Percentiles rank a stretch among this genome's conserved stretches.
Conservation (phyloP, 2,888 invertebrate species). For the Eupithecia subumbrata region DNA sequence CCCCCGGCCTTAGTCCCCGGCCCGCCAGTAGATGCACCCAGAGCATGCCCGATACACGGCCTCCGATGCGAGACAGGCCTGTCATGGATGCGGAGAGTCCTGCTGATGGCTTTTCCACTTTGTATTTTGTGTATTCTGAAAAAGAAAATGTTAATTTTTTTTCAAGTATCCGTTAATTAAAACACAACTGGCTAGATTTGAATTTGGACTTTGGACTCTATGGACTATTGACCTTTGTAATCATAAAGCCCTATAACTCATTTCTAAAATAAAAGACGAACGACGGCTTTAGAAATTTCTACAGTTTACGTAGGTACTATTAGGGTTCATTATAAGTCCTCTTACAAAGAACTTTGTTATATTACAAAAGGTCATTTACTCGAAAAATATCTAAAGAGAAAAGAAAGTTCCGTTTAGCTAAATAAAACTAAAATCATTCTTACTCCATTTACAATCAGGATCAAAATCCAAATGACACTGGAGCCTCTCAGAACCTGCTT, state of each 20-base stretch:
- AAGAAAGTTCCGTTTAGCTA: not conserved
- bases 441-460: slow-evolving; percentile 87
- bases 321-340: not conserved
- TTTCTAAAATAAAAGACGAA: not conserved
- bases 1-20: slow-evolving; percentile 91
- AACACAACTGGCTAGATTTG: not conserved
- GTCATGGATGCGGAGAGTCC: slow-evolving; percentile 84
- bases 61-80: slow-evolving; percentile 76
- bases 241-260: not conserved
- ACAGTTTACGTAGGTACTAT: no score
- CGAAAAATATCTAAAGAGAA: no score
- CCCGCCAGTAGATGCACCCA: slow-evolving; percentile 96
- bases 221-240: not conserved
- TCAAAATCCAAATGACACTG: slow-evolving; percentile 94
- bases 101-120: slow-evolving; percentile 89
- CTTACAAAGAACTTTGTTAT: not conserved
- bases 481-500: slow-evolving; percentile 86
- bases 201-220: not conserved
- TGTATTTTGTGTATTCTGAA: slow-evolving; percentile 95
- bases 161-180: not conserved
- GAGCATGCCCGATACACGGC: slow-evolving; percentile 91
- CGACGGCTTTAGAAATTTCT: no score
- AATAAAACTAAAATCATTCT: not conserved
- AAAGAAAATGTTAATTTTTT: slow-evolving; percentile 1
- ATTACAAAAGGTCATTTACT: not conserved